Evolutionary conservation across 2,888 invertebrate genomes (phyloP).

Genomic region (Tinea semifulvella): DNA sequence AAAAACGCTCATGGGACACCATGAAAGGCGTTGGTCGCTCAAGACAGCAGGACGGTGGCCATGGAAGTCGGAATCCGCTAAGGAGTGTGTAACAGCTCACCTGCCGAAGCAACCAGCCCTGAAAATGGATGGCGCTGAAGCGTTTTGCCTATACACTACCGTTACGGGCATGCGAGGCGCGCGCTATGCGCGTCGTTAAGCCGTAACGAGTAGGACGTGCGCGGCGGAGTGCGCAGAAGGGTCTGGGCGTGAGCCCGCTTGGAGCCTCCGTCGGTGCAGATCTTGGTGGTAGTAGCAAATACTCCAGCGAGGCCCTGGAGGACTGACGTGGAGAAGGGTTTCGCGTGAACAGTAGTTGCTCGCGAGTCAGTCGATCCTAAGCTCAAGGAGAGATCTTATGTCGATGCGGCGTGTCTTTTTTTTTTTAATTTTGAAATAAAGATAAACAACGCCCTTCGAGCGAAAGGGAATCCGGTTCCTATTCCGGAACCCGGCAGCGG

Average conservation of each 20-base stretch:
- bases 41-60: conserved; percentile 77
- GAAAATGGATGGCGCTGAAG: conserved; percentile 74
- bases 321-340: conserved; percentile 69
- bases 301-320: conserved; percentile 70
- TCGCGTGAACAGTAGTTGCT: conserved; percentile 59
- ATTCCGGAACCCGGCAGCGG: conserved; percentile 69
- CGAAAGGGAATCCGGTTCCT: conserved; percentile 66
- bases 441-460: conserved; percentile 44
- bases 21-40: conserved; percentile 67
- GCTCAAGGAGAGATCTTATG: conserved; percentile 59
- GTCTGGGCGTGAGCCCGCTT: conserved; percentile 58
- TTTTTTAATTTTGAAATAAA: conserved; percentile 4
- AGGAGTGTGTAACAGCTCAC: conserved; percentile 68
- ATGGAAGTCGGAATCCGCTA: conserved; percentile 79
- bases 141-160: conserved; percentile 58
- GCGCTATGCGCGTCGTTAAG: conserved; percentile 35
- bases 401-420: conserved; percentile 37
- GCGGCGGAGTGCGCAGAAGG: conserved; percentile 66
- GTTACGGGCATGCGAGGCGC: conserved; percentile 40
- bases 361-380: conserved; percentile 68
- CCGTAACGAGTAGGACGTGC: conserved; percentile 69
- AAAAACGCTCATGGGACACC: conserved; percentile 56
- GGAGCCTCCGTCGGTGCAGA: conserved; percentile 65
- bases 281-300: conserved; percentile 79
- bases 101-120: conserved; percentile 72